phyloP scores from a whole-genome alignment of 92 coral and sea anemone species.

The Metridium senile region DNA sequence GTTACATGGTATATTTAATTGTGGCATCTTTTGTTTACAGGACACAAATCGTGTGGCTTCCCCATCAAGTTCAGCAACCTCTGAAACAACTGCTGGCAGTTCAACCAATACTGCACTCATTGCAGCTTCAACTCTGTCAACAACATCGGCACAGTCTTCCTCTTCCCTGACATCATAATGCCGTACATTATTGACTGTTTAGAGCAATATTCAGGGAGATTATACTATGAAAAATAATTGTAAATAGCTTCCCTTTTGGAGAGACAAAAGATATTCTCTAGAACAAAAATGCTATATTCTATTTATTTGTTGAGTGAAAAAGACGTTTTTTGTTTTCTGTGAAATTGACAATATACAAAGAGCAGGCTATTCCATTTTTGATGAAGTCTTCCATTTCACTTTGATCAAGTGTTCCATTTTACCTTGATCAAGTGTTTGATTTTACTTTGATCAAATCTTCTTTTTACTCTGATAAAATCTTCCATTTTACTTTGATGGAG shows the following conservation, averaged over 20 bases:
- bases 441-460: background rate
- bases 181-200: conserved; percentile 24
- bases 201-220: conserved; percentile 26
- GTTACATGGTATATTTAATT: background rate
- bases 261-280: conserved; percentile 54
- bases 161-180: conserved; percentile 71
- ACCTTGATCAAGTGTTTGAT: background rate
- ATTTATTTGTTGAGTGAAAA: conserved; percentile 46
- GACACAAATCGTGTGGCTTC: conserved; percentile 38
- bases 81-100: conserved; percentile 52
- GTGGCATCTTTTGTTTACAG: conserved; percentile 14
- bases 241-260: conserved; percentile 55
- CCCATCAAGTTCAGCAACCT: conserved; percentile 42
- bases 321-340: conserved; percentile 5
- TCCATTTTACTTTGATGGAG: background rate
- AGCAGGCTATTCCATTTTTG: background rate
- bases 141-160: conserved; percentile 63
- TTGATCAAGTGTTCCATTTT: conserved; percentile 10
- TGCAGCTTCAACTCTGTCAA: conserved; percentile 47
- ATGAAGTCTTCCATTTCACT: background rate
- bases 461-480: background rate
- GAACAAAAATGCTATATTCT: conserved; percentile 46
- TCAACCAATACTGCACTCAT: conserved; percentile 34
- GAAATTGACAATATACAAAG: conserved; percentile 26
- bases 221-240: conserved; percentile 43